Base-by-base conservation (phyloP, 2,797 vertebrate genomes). In the Mico argentatus region DNA sequence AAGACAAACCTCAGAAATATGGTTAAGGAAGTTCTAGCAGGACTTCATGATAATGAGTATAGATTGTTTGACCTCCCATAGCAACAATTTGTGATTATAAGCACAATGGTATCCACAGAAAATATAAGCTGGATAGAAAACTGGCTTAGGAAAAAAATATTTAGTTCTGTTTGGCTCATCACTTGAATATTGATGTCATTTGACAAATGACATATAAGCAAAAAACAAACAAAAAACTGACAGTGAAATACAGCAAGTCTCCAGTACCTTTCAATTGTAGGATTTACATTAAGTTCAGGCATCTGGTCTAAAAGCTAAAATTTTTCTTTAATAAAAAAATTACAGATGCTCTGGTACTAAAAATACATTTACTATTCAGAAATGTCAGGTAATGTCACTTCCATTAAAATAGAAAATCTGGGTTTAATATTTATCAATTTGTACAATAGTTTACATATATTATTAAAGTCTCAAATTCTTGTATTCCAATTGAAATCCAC, bases 281-380 rank as follows among this genome's bases (percentile, higher is more conserved):
- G 36, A 93, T 95, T 80, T 96, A 88, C 96, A 94, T 88, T 92
- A 97, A 94, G 46, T 96, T 86, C 91, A 97, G 80, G 72, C 75
- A 91, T 87, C 88, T 87, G 96, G 91, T 94, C 91, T 41, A 50
- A 95, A 90, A 95, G 75, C 83, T 86, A 57, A 57, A 27, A 79
- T 67, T 88, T 77, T 91, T 83, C 77, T 70, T 94, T 94, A 95
- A 96, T 95, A 92, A 95, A 84, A 92, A 97, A 94, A 96, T 90
- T 82, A 87, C 90, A 95, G 87, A 96, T 96, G 92, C 84, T 96
- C 93, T 86, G 20, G 75, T 91, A 88, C 91, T 88, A 95, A 97
- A 97, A 96, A 88, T 95, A 88, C 2, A 94, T 95, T 94, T 77
- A 86, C 24, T 95, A 80, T 73, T 96, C 52, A 92, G 57, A 95